A percentile compares a stretch with the other conserved stretches of the same genome.
Conservation (phyloP, 2,113 vertebrate species). For the Corythoichthys intestinalis region DNA sequence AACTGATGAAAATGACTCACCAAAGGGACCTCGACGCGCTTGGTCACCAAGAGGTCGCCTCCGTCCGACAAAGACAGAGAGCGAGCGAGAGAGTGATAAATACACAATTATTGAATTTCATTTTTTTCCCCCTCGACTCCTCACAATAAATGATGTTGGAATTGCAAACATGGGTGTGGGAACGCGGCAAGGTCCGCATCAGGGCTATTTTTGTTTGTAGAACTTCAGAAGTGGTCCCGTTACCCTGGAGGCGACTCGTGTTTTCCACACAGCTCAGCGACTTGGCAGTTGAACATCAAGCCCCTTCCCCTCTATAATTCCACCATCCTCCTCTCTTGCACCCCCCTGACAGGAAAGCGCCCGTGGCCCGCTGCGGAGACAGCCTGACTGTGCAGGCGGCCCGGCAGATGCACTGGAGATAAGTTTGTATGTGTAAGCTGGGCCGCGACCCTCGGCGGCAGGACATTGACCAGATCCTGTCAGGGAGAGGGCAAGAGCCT, state of each 20-base stretch:
- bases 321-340: conserved; percentile 53
- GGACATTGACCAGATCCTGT: conserved; percentile 99
- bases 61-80: conserved; percentile 29
- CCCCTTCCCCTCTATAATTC: conserved; percentile 62
- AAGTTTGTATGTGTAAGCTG: conserved; percentile 98
- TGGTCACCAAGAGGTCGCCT: conserved; percentile 68
- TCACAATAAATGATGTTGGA: conserved; percentile 49
- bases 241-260: conserved; percentile 74
- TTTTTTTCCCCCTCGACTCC: neutral
- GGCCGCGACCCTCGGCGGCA: conserved; percentile 93
- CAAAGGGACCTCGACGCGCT: conserved; percentile 59
- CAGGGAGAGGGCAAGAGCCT: conserved; percentile 87
- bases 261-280: conserved; percentile 78
- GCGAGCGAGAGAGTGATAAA: conserved; percentile 56
- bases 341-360: conserved; percentile 84
- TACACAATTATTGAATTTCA: conserved; percentile 65
- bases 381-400: conserved; percentile 96
- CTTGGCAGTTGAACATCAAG: conserved; percentile 81
- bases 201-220: conserved; percentile 61
- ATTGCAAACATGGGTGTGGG: conserved; percentile 53
- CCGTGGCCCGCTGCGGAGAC: conserved; percentile 89
- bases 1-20: conserved; percentile 71
- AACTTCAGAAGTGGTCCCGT: conserved; percentile 73
- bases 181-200: conserved; percentile 61
- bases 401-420: conserved; percentile 92